These are phyloP conservation scores for Folsomia candida DNA, from an alignment of 2,888 invertebrate species.

Conservation along the genomic window DNA sequence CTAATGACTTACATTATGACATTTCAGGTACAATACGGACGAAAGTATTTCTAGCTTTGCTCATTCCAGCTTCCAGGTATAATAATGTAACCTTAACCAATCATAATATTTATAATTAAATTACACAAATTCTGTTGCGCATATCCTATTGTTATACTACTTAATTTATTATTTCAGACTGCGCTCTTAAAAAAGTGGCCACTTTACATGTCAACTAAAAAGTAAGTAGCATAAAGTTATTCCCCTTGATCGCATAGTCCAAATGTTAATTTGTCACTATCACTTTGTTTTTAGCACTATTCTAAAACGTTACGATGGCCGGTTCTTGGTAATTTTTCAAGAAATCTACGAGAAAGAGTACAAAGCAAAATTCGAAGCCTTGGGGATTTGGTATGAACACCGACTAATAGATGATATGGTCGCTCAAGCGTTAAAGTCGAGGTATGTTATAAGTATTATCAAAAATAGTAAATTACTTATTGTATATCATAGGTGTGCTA, in stretches of 20 bases:
- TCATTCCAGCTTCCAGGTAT: constrained; percentile 79
- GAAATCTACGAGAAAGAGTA: constrained; percentile 78
- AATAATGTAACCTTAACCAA: too few relatives aligned
- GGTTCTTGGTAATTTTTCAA: constrained; percentile 89
- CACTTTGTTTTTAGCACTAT: too few relatives aligned
- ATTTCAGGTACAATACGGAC: constrained; percentile 71
- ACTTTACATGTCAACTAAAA: constrained; percentile 85
- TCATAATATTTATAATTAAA: too few relatives aligned
- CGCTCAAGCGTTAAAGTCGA: constrained; percentile 77
- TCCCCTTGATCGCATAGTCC: too few relatives aligned
- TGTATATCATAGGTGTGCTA: too few relatives aligned
- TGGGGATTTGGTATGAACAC: constrained; percentile 89
- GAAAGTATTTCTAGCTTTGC: constrained; percentile 80
- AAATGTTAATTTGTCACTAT: too few relatives aligned
- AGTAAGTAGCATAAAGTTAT: too few relatives aligned
- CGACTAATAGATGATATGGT: constrained; percentile 89
- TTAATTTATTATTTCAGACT: constrained; percentile 56
- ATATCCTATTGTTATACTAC: not conserved
- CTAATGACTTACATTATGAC: too few relatives aligned
- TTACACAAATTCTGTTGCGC: not conserved
- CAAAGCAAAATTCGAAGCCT: constrained; percentile 69
- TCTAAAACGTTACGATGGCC: constrained; percentile 80
- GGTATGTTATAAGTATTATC: too few relatives aligned
- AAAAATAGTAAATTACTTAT: too few relatives aligned
- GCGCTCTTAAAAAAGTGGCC: constrained; percentile 82